Base-by-base conservation (phyloP, 2,797 vertebrate species). In the Coreius guichenoti region DNA sequence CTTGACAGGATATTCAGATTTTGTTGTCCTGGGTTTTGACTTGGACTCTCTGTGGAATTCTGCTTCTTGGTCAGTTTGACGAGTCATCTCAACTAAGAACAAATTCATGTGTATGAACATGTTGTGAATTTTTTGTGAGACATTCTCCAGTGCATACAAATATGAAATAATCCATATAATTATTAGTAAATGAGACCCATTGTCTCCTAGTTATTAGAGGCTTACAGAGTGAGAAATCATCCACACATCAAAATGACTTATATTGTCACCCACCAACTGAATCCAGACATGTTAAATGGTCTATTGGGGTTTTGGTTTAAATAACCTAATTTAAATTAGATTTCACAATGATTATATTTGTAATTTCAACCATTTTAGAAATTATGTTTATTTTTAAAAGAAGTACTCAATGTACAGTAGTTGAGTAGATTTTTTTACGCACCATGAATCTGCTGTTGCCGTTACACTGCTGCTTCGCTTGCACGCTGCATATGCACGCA, bases 171-270 rank as follows among this genome's bases (percentile, higher is more conserved):
- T 23, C 11, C 5, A 33, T 29, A 4, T 2, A 31, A 54, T 56
- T 76, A 23, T 36, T 56, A 54, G 9, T 54, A 8, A 76, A 54
- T 36, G 21, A 54, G 19, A 76, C 29, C 6, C 86, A 21, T 72
- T 91, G 90, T 65, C 13, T 65, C 51, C 5, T 21, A 21, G 51
- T 6, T 54, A 17, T 51, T 51, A 51, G 49, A 17, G 49, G 17
- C 89, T 90, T 87, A 89, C 80, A 86, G 85, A 86, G 88, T 73
- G 2, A 81, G 81, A 56, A 81, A 80, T 90, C 87, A 89, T 89
- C 80, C 76, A 84, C 89, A 90, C 89, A 91, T 86, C 90, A 88
- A 87, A 75, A 36, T 19, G 87, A 90, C 85, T 0, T 19, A 73
- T 0, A 61, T 92, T 90, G 89, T 90, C 79, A 74, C 87, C 74